Evolutionary conservation across 2,797 vertebrate species (phyloP), one percentile per base, ranked within the genome.

Genomic region (Sebastes matsubarae): DNA sequence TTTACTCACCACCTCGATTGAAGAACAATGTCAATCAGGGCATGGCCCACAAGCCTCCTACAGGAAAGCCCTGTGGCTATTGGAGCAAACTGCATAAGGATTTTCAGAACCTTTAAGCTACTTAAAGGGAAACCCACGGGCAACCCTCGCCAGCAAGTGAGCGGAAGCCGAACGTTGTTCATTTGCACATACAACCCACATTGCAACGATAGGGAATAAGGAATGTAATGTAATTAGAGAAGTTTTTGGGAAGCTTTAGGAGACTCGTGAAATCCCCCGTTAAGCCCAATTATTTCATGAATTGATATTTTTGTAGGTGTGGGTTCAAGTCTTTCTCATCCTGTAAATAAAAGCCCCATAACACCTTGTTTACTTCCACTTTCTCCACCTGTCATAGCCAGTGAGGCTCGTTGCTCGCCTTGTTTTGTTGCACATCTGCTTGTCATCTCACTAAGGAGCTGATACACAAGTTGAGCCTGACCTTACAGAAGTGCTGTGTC

Each of bases 401-500:
- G 30, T 34, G 25, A 32, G 30, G 0, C 29, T 80, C 60, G 60
- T 71, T 78, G 59, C 73, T 73, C n/a, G 9, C 67, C 77, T 83
- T 68, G 66, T 89, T 89, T 88, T 88, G 81, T 61, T 77, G 61
- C 84, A 64, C 86, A 86, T 79, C 87, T 87, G 84, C 85, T 89
- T 81, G 82, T 90, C 88, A 77, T 79, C 66, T 78, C 87, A 69
- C 75, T 30, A 34, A 87, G 82, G 84, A 82, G 83, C 69, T 61
- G 83, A 87, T 80, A 30, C 83, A 72, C 84, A 78, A 89, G 79
- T 83, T 65, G 34, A 77, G 80, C 9, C 71, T 87, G 93, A 92
- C 91, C 90, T 92, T 91, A 87, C 75, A 81, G 81, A 84, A 68
- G 68, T 46, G 70, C 82, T 82, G 83, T 86, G 85, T 89, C 85